Percentiles rank a stretch among this genome's conserved stretches.
These are phyloP conservation scores for Homarus americanus DNA, from an alignment of 1,140 invertebrate genomes.

Conservation along the genomic window DNA sequence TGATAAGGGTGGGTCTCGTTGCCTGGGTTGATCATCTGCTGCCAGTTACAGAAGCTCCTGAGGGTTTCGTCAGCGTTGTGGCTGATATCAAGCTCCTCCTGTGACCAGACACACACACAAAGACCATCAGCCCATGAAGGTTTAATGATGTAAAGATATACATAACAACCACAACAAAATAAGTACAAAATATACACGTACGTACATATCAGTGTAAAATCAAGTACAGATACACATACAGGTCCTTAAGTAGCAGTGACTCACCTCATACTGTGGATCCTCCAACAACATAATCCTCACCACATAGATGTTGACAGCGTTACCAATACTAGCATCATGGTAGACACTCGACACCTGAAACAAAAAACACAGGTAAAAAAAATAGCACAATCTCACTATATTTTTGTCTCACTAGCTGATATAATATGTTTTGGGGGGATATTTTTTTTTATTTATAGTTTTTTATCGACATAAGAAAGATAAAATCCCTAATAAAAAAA, in stretches of 20 bases:
- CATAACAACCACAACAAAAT: neutral
- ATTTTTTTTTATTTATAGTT: no score
- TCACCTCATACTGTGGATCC: constrained; percentile 78
- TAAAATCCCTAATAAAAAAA: no score
- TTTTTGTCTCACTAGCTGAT: no score
- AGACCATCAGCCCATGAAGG: neutral
- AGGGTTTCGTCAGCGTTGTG: constrained; percentile 90
- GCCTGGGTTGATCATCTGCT: constrained; percentile 86
- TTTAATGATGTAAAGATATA: neutral
- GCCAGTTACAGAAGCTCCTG: constrained; percentile 92
- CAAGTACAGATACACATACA: neutral
- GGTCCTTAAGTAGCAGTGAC: constrained; percentile 76
- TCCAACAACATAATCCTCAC: constrained; percentile 88
- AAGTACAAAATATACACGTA: neutral
- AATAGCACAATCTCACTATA: no score
- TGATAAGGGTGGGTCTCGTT: constrained; percentile 91
- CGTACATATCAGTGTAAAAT: neutral
- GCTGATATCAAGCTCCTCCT: constrained; percentile 85
- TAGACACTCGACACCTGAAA: constrained; percentile 88
- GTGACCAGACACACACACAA: neutral
- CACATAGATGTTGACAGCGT: constrained; percentile 92
- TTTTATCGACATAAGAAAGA: no score
- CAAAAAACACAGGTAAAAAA: no score
- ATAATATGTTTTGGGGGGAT: no score
- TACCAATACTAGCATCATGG: constrained; percentile 92